Evolutionary conservation across 2,797 vertebrate genomes (phyloP).

Genomic region (Platyrinchus mystaceus): DNA sequence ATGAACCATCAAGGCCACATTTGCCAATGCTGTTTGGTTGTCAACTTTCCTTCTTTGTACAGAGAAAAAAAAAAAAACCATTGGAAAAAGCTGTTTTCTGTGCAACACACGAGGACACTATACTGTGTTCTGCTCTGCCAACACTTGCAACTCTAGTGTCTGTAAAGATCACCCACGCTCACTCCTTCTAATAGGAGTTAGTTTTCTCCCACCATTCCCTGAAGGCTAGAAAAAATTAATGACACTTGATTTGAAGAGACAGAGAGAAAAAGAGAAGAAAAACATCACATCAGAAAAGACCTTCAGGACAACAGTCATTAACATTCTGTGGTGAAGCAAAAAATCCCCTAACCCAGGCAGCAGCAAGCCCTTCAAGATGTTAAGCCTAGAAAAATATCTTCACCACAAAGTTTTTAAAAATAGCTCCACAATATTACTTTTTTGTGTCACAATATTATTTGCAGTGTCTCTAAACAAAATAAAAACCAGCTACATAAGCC

Average conservation of each 20-base stretch:
- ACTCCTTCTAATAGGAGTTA: neutral
- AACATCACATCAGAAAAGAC: neutral
- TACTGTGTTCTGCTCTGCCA: neutral
- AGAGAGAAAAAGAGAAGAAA: neutral
- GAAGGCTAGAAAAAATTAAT: conserved; percentile 33
- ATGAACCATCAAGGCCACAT: neutral
- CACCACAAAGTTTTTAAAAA: neutral
- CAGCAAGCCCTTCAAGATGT: neutral
- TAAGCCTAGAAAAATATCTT: neutral
- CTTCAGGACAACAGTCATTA: conserved; percentile 3
- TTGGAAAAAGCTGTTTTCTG: neutral
- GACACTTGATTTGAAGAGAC: neutral
- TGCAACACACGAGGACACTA: neutral
- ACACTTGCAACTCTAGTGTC: neutral
- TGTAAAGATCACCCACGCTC: conserved; percentile 4
- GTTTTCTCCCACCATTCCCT: neutral
- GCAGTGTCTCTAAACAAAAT: neutral
- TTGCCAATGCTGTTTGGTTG: neutral
- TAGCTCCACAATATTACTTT: neutral
- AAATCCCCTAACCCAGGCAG: neutral
- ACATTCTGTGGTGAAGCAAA: neutral
- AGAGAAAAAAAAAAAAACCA: neutral
- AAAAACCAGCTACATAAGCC: neutral
- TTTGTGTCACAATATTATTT: neutral
- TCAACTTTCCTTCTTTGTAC: neutral